Conservation (phyloP, 1,140 invertebrate species). For the Eciton burchellii region DNA sequence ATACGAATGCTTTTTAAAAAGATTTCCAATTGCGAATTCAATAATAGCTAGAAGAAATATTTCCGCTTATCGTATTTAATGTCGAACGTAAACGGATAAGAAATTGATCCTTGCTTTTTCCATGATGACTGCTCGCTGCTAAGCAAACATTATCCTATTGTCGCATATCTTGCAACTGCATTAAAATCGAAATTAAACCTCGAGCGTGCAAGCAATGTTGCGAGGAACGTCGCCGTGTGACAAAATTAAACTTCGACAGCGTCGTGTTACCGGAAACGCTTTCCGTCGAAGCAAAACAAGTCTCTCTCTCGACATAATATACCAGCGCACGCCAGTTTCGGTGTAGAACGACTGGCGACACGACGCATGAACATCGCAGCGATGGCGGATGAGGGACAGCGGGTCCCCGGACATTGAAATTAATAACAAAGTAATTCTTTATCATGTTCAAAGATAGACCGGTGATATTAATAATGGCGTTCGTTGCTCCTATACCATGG, state of each 20-base stretch:
- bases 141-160: constrained; percentile 27
- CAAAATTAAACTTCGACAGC: constrained; percentile 56
- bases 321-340: constrained; percentile 14
- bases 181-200: constrained; percentile 28
- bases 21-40: too few relatives aligned
- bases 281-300: constrained; percentile 35
- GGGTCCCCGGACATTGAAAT: constrained; percentile 75
- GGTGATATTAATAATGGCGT: constrained; percentile 83
- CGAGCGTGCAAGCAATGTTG: constrained; percentile 23
- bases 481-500: constrained; percentile 76
- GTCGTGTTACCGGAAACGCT: constrained; percentile 8
- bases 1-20: too few relatives aligned
- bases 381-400: not conserved
- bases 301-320: constrained; percentile 45
- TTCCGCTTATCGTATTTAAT: too few relatives aligned
- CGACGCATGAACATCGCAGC: constrained; percentile 19
- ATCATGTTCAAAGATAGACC: constrained; percentile 82
- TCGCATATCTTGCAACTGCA: not conserved
- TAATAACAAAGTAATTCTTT: constrained; percentile 85
- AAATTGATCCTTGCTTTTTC: constrained; percentile 2
- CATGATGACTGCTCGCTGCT: not conserved
- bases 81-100: too few relatives aligned
- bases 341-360: constrained; percentile 15
- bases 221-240: constrained; percentile 18
- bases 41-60: too few relatives aligned